A percentile compares a stretch with the other conserved stretches of the same genome.
Conservation (phyloP, 2,888 invertebrate species). For the Aleiodes testaceus region DNA sequence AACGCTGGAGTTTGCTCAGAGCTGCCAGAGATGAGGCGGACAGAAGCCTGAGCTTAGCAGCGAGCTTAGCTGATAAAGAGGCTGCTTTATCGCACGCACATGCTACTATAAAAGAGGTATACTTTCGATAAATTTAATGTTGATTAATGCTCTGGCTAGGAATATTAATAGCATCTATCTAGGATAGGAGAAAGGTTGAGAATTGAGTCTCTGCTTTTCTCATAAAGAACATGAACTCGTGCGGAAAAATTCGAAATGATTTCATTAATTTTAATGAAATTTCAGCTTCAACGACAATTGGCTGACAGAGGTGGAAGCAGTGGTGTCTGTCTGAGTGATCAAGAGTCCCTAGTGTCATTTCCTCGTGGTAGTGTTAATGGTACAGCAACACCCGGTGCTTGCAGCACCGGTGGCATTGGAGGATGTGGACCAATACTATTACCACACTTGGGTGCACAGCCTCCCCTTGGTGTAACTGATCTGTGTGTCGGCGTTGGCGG, state of each 20-base stretch:
- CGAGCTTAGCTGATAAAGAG: slow-evolving; percentile 90
- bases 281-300: slow-evolving; percentile 76
- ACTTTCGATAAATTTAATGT: slow-evolving; percentile 47
- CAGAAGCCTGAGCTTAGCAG: slow-evolving; percentile 87
- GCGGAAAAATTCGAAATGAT: slow-evolving; percentile 41
- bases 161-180: too few species aligned
- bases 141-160: slow-evolving; percentile 7
- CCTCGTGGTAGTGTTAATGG: slow-evolving; percentile 77
- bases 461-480: slow-evolving; percentile 67
- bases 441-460: slow-evolving; percentile 70
- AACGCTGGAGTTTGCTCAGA: slow-evolving; percentile 89
- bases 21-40: slow-evolving; percentile 94
- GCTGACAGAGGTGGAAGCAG: slow-evolving; percentile 75
- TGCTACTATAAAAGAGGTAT: slow-evolving; percentile 88
- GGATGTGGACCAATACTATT: slow-evolving; percentile 70
- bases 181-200: too few species aligned
- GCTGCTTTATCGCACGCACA: slow-evolving; percentile 89
- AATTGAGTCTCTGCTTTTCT: too few species aligned
- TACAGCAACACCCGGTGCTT: slow-evolving; percentile 72
- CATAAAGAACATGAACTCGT: too few species aligned
- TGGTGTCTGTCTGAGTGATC: slow-evolving; percentile 83
- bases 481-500: slow-evolving; percentile 59
- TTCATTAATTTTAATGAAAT: slow-evolving; percentile 34
- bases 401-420: slow-evolving; percentile 67
- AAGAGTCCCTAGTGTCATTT: slow-evolving; percentile 86